Percentiles rank a stretch among this genome's conserved stretches.
Evolutionary conservation across 2,888 invertebrate species (phyloP).

Genomic region (Meghimatium bilineatum): DNA sequence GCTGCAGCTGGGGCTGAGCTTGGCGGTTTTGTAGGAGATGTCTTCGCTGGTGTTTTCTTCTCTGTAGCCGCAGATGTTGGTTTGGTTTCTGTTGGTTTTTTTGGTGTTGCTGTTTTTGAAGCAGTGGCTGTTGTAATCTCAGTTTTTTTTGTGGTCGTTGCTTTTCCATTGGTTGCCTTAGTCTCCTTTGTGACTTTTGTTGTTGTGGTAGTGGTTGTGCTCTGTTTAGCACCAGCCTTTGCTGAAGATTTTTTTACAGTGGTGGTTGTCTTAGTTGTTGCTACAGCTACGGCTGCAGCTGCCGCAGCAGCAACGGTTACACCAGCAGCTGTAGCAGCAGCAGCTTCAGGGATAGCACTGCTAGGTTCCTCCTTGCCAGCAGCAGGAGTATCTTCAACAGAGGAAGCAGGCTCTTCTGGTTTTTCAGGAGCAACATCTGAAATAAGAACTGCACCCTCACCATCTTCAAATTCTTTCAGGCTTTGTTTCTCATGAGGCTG

Average conservation of each 20-base stretch:
- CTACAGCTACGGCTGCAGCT: not conserved
- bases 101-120: conserved; percentile 19
- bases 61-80: conserved; percentile 6
- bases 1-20: not conserved
- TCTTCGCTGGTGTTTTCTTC: conserved; percentile 18
- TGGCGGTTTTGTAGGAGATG: conserved; percentile 36
- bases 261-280: conserved; percentile 10
- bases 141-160: conserved; percentile 1
- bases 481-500: not conserved
- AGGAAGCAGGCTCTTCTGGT: not conserved
- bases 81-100: conserved; percentile 16
- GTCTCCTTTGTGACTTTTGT: conserved; percentile 17
- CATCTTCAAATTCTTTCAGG: conserved; percentile 5
- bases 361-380: not conserved
- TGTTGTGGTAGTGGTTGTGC: conserved; percentile 21
- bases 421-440: conserved; percentile 17
- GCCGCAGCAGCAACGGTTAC: conserved; percentile 18
- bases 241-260: conserved; percentile 35
- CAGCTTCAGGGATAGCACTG: not conserved
- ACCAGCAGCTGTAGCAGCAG: conserved; percentile 28
- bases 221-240: conserved; percentile 29
- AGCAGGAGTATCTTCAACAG: not conserved
- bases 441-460: not conserved
- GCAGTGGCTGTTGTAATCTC: conserved; percentile 27
- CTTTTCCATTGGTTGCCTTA: conserved; percentile 11